Percentiles rank a stretch among this genome's conserved stretches.
Evolutionary conservation across 2,888 invertebrate genomes (phyloP).

Genomic region (Trichacis sp.): DNA sequence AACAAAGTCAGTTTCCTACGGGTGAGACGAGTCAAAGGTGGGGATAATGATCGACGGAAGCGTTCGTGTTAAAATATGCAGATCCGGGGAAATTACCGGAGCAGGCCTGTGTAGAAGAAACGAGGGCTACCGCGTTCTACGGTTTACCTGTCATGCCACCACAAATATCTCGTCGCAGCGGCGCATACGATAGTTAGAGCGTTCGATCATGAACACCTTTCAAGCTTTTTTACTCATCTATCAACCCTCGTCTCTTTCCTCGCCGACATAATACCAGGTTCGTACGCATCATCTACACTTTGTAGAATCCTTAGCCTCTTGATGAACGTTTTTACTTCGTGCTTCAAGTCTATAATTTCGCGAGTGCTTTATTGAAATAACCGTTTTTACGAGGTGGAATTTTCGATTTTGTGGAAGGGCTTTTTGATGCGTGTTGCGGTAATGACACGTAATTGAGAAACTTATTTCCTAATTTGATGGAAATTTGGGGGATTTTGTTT

Average conservation of each 20-base stretch:
- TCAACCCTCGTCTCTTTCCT: conserved; percentile 39
- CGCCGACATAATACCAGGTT: conserved; percentile 36
- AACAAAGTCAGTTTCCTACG: conserved; percentile 41
- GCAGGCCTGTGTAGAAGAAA: conserved; percentile 59
- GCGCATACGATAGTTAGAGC: conserved; percentile 19
- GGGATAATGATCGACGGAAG: conserved; percentile 68
- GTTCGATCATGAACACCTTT: conserved; percentile 46
- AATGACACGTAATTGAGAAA: conserved; percentile 40
- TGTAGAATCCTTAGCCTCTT: conserved; percentile 29
- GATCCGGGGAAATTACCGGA: conserved; percentile 65
- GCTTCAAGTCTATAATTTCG: conserved; percentile 32
- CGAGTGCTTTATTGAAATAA: conserved; percentile 43
- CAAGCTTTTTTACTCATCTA: conserved; percentile 41
- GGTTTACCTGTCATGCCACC: conserved; percentile 34
- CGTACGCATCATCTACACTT: conserved; percentile 37
- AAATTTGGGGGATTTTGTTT: conserved; percentile 11
- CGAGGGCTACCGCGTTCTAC: conserved; percentile 37
- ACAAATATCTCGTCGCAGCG: conserved; percentile 33
- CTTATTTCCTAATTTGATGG: conserved; percentile 26
- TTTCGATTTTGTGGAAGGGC: conserved; percentile 1
- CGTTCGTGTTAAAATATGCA: conserved; percentile 69
- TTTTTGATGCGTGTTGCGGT: conserved; percentile 11
- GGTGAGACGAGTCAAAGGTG: conserved; percentile 45
- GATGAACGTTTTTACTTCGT: conserved; percentile 32
- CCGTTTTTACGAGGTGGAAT: conserved; percentile 23